phyloP scores from a whole-genome alignment of 2,113 vertebrate species.

The Jaculus jaculus region DNA sequence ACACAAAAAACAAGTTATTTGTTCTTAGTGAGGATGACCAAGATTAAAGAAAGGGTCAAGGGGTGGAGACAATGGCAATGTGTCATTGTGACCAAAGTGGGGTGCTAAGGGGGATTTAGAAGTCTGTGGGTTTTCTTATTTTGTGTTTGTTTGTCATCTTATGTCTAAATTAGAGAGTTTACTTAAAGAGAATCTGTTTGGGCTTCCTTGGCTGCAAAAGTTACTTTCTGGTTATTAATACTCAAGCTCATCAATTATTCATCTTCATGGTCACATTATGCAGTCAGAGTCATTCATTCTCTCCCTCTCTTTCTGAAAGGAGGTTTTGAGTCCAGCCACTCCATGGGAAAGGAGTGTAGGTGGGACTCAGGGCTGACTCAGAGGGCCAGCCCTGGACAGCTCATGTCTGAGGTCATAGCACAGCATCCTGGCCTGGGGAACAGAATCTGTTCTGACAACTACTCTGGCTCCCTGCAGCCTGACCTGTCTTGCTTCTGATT shows the following conservation, averaged over 20 bases:
- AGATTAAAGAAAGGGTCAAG: no score
- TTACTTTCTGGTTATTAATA: constrained; percentile 55
- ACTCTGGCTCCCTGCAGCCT: background rate
- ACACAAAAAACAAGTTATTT: no score
- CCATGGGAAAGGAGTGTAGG: constrained; percentile 76
- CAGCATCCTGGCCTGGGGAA: background rate
- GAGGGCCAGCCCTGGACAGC: constrained; percentile 67
- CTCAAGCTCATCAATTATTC: constrained; percentile 58
- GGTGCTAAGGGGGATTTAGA: background rate
- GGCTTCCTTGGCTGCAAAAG: background rate
- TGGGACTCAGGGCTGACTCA: constrained; percentile 78
- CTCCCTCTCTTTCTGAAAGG: constrained; percentile 77
- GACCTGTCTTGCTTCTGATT: background rate
- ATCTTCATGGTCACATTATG: constrained; percentile 53
- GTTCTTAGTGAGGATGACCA: background rate
- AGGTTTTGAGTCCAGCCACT: constrained; percentile 77
- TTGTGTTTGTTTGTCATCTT: background rate
- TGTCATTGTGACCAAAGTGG: background rate
- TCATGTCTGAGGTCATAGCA: constrained; percentile 65
- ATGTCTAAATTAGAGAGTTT: background rate
- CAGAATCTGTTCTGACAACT: constrained; percentile 34
- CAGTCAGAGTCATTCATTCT: constrained; percentile 68
- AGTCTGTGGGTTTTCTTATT: background rate
- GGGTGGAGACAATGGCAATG: background rate
- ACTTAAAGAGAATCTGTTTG: background rate